Evolutionary conservation across 2,113 vertebrate genomes (phyloP).

Genomic region (Lepus timidus): DNA sequence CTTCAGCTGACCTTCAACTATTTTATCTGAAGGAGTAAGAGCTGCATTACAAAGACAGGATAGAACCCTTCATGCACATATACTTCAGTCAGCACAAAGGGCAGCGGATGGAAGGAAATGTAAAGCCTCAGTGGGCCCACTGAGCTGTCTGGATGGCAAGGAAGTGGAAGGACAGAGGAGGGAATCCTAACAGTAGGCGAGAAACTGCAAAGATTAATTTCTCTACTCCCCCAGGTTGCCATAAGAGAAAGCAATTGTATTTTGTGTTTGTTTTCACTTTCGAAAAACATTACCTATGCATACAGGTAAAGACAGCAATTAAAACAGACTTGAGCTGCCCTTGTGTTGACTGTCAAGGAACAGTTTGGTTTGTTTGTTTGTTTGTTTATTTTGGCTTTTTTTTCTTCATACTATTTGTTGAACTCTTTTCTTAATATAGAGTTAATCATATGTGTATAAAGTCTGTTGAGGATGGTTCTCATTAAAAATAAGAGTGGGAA

Average conservation of each 20-base stretch:
- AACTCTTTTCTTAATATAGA: too few relatives aligned
- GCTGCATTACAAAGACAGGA: slow-evolving; percentile 3
- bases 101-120: not conserved
- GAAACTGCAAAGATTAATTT: not conserved
- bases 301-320: slow-evolving; percentile 21
- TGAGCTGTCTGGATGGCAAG: not conserved
- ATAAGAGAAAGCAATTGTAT: slow-evolving; percentile 1
- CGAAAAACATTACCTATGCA: not conserved
- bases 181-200: not conserved
- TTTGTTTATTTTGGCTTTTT: too few relatives aligned
- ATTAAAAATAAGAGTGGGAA: too few relatives aligned
- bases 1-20: slow-evolving; percentile 13
- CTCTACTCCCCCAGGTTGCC: not conserved
- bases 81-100: slow-evolving; percentile 21
- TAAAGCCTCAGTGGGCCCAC: not conserved
- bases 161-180: not conserved
- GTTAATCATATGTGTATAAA: too few relatives aligned
- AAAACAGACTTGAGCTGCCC: not conserved
- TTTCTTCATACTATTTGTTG: too few relatives aligned
- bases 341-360: too few relatives aligned
- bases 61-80: not conserved
- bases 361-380: too few relatives aligned
- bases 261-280: slow-evolving; percentile 47
- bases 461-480: too few relatives aligned
- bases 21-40: slow-evolving; percentile 27